A percentile compares a stretch with the other conserved stretches of the same genome.
Conservation (phyloP, 2,113 vertebrate species). For the Otocyon megalotis region DNA sequence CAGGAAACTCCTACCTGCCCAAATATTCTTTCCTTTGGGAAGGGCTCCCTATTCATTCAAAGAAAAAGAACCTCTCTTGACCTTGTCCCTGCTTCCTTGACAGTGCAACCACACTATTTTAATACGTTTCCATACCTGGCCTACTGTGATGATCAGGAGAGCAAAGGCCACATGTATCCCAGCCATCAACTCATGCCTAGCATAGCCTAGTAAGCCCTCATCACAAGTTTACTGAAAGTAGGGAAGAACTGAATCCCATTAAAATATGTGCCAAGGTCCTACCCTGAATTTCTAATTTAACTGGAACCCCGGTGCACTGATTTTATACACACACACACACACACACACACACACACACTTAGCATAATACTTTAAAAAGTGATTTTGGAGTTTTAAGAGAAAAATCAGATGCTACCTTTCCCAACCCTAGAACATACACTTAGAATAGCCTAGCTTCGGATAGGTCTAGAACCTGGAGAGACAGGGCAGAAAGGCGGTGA, state of each 20-base stretch:
- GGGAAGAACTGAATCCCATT: neutral
- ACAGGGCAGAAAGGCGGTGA: neutral
- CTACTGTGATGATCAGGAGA: neutral
- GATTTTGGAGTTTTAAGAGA: neutral
- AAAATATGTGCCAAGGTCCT: neutral
- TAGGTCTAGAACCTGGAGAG: neutral
- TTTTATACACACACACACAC: too few relatives aligned
- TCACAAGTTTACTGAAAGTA: neutral
- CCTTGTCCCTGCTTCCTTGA: neutral
- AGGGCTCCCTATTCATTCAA: neutral
- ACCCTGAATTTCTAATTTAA: neutral
- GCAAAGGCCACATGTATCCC: neutral
- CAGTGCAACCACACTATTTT: neutral
- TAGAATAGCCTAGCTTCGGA: neutral
- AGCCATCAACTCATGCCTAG: neutral
- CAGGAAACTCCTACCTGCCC: neutral
- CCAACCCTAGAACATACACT: neutral
- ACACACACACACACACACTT: neutral
- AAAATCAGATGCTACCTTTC: neutral
- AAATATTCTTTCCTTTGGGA: neutral
- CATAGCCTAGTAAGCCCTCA: neutral
- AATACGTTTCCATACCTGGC: neutral
- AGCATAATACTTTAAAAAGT: slow-evolving; percentile 1
- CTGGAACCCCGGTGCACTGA: neutral
- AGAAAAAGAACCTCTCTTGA: neutral